These are phyloP conservation scores for Callaeas wilsoni DNA, from an alignment of 2,113 vertebrate genomes.

Conservation along the genomic window DNA sequence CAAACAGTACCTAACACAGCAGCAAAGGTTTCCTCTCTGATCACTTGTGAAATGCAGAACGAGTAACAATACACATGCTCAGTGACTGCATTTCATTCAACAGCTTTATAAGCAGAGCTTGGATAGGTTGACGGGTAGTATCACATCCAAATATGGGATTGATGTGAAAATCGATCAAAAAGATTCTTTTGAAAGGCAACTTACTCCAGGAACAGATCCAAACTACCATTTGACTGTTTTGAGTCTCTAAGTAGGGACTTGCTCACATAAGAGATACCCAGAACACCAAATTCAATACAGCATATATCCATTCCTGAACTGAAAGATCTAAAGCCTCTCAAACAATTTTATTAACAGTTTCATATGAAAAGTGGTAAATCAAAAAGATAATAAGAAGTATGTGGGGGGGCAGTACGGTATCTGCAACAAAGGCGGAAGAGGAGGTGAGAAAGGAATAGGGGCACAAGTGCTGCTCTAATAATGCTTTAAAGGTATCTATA, in stretches of 20 bases:
- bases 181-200: neutral
- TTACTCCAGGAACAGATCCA: neutral
- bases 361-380: neutral
- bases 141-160: neutral
- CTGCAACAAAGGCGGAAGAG: neutral
- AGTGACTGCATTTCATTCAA: neutral
- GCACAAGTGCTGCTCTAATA: neutral
- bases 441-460: neutral
- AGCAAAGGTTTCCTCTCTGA: neutral
- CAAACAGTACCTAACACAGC: neutral
- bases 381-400: neutral
- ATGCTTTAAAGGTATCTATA: neutral
- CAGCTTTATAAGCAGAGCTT: neutral
- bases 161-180: neutral
- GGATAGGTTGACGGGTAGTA: neutral
- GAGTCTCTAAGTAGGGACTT: neutral
- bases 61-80: neutral
- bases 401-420: accelerated
- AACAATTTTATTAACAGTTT: neutral
- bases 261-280: neutral
- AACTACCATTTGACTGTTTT: neutral
- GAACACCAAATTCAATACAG: neutral
- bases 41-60: neutral
- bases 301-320: neutral
- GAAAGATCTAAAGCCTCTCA: neutral